Evolutionary conservation across 2,888 invertebrate genomes (phyloP).

Genomic region (Synanthedon myopaeformis): DNA sequence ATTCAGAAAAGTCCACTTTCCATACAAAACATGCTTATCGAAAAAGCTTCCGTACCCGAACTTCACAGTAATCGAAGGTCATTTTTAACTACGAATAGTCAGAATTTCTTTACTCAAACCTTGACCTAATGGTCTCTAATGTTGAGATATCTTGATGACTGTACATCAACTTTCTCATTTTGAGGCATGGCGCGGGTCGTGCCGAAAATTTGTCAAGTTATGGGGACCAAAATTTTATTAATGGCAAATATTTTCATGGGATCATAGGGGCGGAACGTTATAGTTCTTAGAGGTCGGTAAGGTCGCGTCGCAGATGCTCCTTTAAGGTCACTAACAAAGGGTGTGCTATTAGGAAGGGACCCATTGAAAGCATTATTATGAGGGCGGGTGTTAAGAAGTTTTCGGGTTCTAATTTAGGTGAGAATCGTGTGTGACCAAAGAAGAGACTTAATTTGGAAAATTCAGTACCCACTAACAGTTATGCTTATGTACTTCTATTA

Average conservation of each 20-base stretch:
- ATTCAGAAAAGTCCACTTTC: no score
- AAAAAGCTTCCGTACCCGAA: neutral
- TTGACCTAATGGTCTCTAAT: slow-evolving; percentile 26
- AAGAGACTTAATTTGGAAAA: no score
- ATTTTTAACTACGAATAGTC: slow-evolving; percentile 10
- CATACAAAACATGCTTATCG: no score
- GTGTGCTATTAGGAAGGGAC: neutral
- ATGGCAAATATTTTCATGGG: slow-evolving; percentile 6
- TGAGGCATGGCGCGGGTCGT: slow-evolving; percentile 19
- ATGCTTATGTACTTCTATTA: no score
- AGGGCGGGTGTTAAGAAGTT: neutral
- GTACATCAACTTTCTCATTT: slow-evolving; percentile 6
- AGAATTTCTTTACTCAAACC: slow-evolving; percentile 19
- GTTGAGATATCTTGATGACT: slow-evolving; percentile 4
- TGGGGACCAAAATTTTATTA: slow-evolving; percentile 17
- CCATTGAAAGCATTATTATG: neutral
- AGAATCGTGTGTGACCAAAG: no score
- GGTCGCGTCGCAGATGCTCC: neutral
- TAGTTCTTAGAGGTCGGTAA: neutral
- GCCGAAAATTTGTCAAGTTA: slow-evolving; percentile 28
- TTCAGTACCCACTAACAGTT: no score
- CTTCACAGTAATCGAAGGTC: slow-evolving; percentile 4
- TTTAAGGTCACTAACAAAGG: slow-evolving; percentile 1
- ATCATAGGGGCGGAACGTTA: slow-evolving; percentile 5
- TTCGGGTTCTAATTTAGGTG: neutral